Evolutionary conservation across 2,113 vertebrate genomes (phyloP).

Genomic region (Lophius piscatorius): DNA sequence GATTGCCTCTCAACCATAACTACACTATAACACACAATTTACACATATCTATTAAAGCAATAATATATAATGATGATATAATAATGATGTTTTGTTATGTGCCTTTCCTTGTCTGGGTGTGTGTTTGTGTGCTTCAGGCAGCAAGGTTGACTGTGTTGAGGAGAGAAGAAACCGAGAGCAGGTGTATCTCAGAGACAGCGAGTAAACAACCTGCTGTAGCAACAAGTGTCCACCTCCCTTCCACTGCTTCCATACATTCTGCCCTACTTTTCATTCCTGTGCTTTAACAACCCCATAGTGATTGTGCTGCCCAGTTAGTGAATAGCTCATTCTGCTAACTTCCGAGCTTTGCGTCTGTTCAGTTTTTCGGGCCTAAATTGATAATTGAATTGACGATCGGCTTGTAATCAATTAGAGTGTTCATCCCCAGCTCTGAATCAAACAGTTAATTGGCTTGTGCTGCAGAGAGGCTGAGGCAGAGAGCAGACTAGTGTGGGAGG

Average conservation of each 20-base stretch:
- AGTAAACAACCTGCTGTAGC: slow-evolving; percentile 71
- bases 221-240: slow-evolving; percentile 63
- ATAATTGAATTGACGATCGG: slow-evolving; percentile 77
- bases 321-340: slow-evolving; percentile 58
- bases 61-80: no score
- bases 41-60: no score
- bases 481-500: slow-evolving; percentile 57
- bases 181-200: slow-evolving; percentile 57
- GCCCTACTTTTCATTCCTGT: slow-evolving; percentile 47
- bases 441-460: slow-evolving; percentile 80
- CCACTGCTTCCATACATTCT: slow-evolving; percentile 19
- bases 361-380: slow-evolving; percentile 67
- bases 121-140: slow-evolving; percentile 47
- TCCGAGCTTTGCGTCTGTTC: slow-evolving; percentile 33
- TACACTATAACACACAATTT: no score
- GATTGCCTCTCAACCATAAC: no score
- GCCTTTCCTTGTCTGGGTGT: slow-evolving; percentile 9
- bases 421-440: slow-evolving; percentile 66
- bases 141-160: slow-evolving; percentile 47
- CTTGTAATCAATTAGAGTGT: slow-evolving; percentile 78
- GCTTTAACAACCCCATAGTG: slow-evolving; percentile 57
- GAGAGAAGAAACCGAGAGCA: slow-evolving; percentile 53
- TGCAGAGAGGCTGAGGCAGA: slow-evolving; percentile 59
- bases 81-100: slow-evolving; percentile 3
- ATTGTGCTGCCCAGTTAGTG: slow-evolving; percentile 51